phyloP scores from a whole-genome alignment of 2,797 vertebrate species.

The Argentina silus region DNA sequence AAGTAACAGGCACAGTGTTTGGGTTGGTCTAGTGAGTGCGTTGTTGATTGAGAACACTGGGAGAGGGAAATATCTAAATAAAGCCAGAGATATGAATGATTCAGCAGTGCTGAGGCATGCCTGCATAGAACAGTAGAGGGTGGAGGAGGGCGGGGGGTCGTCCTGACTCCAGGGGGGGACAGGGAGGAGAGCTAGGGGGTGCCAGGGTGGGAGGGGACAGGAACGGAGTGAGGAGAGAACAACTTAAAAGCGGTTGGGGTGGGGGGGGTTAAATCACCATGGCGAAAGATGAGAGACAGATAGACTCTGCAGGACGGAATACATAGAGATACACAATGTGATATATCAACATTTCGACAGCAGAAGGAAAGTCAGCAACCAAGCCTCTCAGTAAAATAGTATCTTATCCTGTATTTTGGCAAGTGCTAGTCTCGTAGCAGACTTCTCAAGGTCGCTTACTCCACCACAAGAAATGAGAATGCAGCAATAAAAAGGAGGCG shows the following conservation, averaged over 20 bases:
- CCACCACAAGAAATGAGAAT: conserved; percentile 32
- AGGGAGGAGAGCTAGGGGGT: background rate
- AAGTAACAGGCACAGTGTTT: background rate
- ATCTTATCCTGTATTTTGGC: conserved; percentile 43
- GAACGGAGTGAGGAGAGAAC: background rate
- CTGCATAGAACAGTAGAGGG: conserved; percentile 36
- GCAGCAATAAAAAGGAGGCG: conserved; percentile 28
- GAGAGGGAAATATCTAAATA: conserved; percentile 52
- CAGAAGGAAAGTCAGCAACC: conserved; percentile 1
- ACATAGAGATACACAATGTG: conserved; percentile 24
- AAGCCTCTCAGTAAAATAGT: conserved; percentile 45
- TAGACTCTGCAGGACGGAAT: conserved; percentile 30
- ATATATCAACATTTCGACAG: conserved; percentile 54
- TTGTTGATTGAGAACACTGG: conserved; percentile 31
- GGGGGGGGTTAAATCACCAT: conserved; percentile 15
- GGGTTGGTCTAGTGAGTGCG: conserved; percentile 9
- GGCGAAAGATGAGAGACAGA: background rate
- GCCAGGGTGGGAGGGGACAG: conserved; percentile 40
- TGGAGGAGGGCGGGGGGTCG: background rate
- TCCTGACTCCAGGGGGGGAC: background rate
- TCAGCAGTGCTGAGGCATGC: conserved; percentile 47
- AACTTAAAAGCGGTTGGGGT: background rate
- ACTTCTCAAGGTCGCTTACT: conserved; percentile 64
- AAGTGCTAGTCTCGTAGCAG: conserved; percentile 28
- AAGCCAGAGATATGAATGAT: conserved; percentile 62